Conservation (phyloP, 1,140 invertebrate species). For the Brachionus manjavacas region DNA sequence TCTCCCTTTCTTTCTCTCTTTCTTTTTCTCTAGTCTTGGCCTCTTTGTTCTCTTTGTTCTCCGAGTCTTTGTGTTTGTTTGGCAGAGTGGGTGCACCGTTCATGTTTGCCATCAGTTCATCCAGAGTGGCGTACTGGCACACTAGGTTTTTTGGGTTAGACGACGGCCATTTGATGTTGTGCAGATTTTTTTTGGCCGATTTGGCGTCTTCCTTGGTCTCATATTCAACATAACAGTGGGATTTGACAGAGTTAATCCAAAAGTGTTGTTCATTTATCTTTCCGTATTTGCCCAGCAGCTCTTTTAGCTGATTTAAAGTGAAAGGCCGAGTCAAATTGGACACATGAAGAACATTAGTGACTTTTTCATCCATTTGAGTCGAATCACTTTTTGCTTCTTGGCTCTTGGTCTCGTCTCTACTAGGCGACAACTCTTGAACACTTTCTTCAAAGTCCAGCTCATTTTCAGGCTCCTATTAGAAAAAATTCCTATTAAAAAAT, state of each 20-base stretch:
- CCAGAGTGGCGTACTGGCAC: slow-evolving; percentile 79
- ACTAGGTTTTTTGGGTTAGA: slow-evolving; percentile 89
- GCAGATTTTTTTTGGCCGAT: slow-evolving; percentile 80
- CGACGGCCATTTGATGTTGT: slow-evolving; percentile 85
- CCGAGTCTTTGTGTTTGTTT: slow-evolving; percentile 42
- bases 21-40: slow-evolving; percentile 52
- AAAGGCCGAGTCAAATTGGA: slow-evolving; percentile 89
- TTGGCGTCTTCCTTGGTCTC: slow-evolving; percentile 71
- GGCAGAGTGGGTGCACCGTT: neutral
- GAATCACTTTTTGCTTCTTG: neutral
- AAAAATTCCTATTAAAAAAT: neutral
- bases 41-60: slow-evolving; percentile 54
- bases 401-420: neutral
- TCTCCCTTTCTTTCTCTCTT: neutral
- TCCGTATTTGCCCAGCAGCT: slow-evolving; percentile 81
- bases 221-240: slow-evolving; percentile 83
- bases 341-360: slow-evolving; percentile 67
- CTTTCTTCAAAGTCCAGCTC: slow-evolving; percentile 27
- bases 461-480: neutral
- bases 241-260: slow-evolving; percentile 86
- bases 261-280: slow-evolving; percentile 60
- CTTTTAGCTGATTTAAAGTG: slow-evolving; percentile 82
- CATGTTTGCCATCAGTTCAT: slow-evolving; percentile 59
- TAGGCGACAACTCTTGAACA: neutral
- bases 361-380: neutral